These are phyloP conservation scores for Ahaetulla prasina DNA, from an alignment of 2,113 vertebrate genomes.

Conservation along the genomic window DNA sequence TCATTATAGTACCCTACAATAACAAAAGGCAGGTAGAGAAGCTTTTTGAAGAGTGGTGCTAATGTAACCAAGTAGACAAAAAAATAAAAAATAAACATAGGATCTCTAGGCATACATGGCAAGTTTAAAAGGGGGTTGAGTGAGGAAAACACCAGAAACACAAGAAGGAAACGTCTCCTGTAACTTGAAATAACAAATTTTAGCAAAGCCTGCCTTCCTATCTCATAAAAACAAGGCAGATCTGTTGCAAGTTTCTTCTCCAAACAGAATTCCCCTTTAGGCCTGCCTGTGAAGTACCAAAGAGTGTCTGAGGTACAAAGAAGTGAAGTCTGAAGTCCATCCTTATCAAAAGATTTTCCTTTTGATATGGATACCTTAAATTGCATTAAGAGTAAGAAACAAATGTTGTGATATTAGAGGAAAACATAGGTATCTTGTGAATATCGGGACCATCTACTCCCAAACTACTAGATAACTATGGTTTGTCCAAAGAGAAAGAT, in stretches of 20 bases:
- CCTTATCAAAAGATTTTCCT: not conserved
- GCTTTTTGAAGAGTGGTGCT: not conserved
- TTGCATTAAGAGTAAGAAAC: not conserved
- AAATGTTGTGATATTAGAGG: not conserved
- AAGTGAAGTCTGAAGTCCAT: not conserved
- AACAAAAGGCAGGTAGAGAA: not conserved
- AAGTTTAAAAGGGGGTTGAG: not conserved
- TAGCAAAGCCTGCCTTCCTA: not conserved
- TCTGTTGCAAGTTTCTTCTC: not conserved
- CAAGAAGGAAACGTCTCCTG: not conserved
- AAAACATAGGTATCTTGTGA: not conserved
- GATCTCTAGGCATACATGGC: not conserved
- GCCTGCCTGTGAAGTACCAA: not conserved
- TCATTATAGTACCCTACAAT: not conserved
- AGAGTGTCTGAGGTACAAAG: not conserved
- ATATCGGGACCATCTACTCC: not conserved
- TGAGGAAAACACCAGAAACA: not conserved
- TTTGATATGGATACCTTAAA: not conserved
- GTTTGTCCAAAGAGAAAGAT: not conserved
- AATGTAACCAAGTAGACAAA: not conserved
- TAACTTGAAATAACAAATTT: not conserved
- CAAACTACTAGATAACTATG: not conserved
- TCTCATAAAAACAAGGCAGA: not conserved
- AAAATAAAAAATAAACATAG: not conserved
- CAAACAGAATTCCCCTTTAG: not conserved